These are phyloP conservation scores for Tribolium freemani DNA, from an alignment of 2,888 invertebrate species.

Conservation along the genomic window DNA sequence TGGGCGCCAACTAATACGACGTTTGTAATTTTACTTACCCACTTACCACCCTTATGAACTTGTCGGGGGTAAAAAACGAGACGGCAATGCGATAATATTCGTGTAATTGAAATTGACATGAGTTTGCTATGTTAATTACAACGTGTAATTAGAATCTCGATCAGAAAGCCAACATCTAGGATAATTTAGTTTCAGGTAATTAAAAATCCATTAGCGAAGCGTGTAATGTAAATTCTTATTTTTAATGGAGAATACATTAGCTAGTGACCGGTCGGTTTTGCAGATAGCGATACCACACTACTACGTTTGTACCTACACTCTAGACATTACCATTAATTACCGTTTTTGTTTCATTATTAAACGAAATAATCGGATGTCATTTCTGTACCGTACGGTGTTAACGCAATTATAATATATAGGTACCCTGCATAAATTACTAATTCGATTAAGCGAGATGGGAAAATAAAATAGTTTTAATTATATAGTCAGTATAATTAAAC, in stretches of 20 bases:
- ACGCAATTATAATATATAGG: constrained; percentile 30
- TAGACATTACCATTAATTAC: constrained; percentile 54
- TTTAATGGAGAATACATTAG: constrained; percentile 62
- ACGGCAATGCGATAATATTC: constrained; percentile 58
- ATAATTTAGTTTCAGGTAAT: constrained; percentile 66
- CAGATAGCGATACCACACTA: constrained; percentile 53
- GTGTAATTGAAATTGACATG: constrained; percentile 66
- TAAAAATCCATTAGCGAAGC: constrained; percentile 68
- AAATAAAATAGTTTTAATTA: constrained; percentile 50
- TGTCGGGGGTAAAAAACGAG: constrained; percentile 41
- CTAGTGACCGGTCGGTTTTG: constrained; percentile 54
- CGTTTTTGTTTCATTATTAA: constrained; percentile 35
- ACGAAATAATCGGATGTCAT: constrained; percentile 1
- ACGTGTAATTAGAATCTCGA: constrained; percentile 64
- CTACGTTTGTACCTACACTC: constrained; percentile 51
- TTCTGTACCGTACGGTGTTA: neutral
- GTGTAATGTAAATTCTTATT: constrained; percentile 66
- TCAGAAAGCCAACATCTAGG: constrained; percentile 64
- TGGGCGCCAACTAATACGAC: constrained; percentile 14
- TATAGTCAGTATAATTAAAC: constrained; percentile 49
- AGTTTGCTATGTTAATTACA: constrained; percentile 64
- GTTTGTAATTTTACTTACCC: constrained; percentile 5
- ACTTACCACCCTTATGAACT: constrained; percentile 29
- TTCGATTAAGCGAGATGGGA: constrained; percentile 48
- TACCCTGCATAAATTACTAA: constrained; percentile 41